Base-by-base conservation (phyloP, 2,113 vertebrate genomes). In the Tautogolabrus adspersus region DNA sequence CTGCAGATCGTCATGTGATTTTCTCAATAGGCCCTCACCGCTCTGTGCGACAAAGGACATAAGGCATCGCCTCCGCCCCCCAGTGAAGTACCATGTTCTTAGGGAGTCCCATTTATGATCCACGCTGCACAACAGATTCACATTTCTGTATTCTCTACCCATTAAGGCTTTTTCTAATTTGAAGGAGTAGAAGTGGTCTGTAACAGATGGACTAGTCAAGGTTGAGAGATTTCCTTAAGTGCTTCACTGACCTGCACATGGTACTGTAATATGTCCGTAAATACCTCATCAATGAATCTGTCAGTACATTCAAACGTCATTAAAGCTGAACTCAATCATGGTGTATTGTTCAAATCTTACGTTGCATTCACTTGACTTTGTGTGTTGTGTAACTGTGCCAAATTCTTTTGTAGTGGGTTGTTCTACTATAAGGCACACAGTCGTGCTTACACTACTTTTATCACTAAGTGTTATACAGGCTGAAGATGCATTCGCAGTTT, bases 261-360 rank as follows among this genome's bases (percentile, higher is more conserved):
- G 26, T 0, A 47, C 66, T 79, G 77, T 83, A 72, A 65, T 23
- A 42, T 26, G 19, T 42, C 56, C 46, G 58, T 16, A 42, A 71
- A 66, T 67, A 81, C 72, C 75, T 84, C 75, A 54, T 40, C 56
- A 4, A 70, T 62, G 10, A 34, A 52, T 23, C 6, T 10, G 44
- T 62, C 52, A 40, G 16, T 23, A 44, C 47, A 47, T 59, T 0
- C 56, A 77, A 10, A 2, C 38, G 5, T 59, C 42, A 52, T 75
- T 46, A 82, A 74, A 79, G 4, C 52, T 75, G 18, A 42, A 22
- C 11, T 55, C 3, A 4, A 7, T 62, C 18, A 54, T 1, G 26
- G 10, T 30, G 22, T 54, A 19, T 46, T 26, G 15, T 18, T 58
- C 47, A 72, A 13, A 40, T 76, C 5, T 42, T 5, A 21, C 12